Conservation (phyloP, 2,797 vertebrate genomes). For the Allobates femoralis region DNA sequence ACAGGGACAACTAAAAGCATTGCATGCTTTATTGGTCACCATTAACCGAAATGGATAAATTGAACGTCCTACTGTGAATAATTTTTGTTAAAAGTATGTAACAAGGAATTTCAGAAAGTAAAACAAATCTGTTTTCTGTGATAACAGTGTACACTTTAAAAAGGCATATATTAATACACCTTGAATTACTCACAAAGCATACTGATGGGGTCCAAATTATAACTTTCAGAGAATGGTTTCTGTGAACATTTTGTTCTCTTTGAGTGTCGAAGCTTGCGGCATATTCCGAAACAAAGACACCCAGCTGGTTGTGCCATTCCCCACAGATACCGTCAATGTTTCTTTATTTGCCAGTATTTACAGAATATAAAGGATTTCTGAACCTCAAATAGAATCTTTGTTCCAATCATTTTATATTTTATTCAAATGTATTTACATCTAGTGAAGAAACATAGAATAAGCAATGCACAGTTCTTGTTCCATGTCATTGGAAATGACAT, state of each 20-base stretch:
- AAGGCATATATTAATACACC: conserved; percentile 51
- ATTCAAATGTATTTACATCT: neutral
- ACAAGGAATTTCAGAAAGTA: conserved; percentile 37
- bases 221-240: conserved; percentile 37
- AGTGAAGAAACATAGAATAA: neutral
- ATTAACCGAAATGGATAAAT: conserved; percentile 56
- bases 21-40: conserved; percentile 49
- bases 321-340: conserved; percentile 22
- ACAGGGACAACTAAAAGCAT: conserved; percentile 46
- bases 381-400: conserved; percentile 45
- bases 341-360: conserved; percentile 26
- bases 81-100: conserved; percentile 58
- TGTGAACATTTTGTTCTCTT: conserved; percentile 42
- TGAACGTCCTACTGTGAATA: conserved; percentile 57
- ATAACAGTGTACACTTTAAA: conserved; percentile 45
- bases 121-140: conserved; percentile 45
- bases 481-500: neutral
- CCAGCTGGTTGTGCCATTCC: conserved; percentile 34
- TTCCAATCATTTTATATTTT: conserved; percentile 22
- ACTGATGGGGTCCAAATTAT: conserved; percentile 53
- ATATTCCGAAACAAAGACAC: conserved; percentile 41
- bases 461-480: neutral
- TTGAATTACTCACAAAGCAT: conserved; percentile 47
- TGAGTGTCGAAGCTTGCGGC: conserved; percentile 33
- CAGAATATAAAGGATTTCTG: conserved; percentile 29